phyloP scores from a whole-genome alignment of 2,888 invertebrate species.

The Nasonovia ribisnigri region DNA sequence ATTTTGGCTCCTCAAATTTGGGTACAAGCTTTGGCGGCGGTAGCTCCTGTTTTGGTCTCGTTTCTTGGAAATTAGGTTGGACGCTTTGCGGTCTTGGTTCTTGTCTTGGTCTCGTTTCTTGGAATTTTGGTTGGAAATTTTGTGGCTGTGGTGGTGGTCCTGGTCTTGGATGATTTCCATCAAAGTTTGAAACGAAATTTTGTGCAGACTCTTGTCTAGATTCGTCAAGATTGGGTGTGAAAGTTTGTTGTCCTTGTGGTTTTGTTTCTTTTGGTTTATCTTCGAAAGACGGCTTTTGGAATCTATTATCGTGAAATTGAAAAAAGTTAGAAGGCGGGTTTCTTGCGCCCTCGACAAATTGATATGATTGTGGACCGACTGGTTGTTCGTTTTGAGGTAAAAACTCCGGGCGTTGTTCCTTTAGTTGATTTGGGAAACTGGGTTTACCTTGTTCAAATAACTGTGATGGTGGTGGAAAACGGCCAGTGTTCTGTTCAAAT shows the following conservation, averaged over 20 bases:
- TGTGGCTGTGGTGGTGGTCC: not conserved
- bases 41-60: not conserved
- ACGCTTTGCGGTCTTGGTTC: not conserved
- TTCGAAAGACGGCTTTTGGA: constrained; percentile 48
- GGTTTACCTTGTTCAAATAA: constrained; percentile 60
- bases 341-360: constrained; percentile 50
- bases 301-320: constrained; percentile 55
- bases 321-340: constrained; percentile 52
- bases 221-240: constrained; percentile 22
- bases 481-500: constrained; percentile 69
- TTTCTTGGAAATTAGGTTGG: constrained; percentile 32
- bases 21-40: not conserved
- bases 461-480: constrained; percentile 66
- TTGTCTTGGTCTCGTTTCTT: constrained; percentile 52
- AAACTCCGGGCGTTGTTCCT: constrained; percentile 52
- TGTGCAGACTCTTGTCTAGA: constrained; percentile 43
- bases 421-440: constrained; percentile 32
- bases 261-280: constrained; percentile 52
- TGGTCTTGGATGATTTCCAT: constrained; percentile 36
- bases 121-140: not conserved
- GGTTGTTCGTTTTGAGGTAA: constrained; percentile 63
- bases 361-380: constrained; percentile 39
- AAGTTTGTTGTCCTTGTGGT: constrained; percentile 41
- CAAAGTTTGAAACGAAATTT: constrained; percentile 41
- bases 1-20: constrained; percentile 27